A percentile compares a stretch with the other conserved stretches of the same genome.
Evolutionary conservation across 2,113 vertebrate genomes (phyloP).

Genomic region (Mellivora capensis): DNA sequence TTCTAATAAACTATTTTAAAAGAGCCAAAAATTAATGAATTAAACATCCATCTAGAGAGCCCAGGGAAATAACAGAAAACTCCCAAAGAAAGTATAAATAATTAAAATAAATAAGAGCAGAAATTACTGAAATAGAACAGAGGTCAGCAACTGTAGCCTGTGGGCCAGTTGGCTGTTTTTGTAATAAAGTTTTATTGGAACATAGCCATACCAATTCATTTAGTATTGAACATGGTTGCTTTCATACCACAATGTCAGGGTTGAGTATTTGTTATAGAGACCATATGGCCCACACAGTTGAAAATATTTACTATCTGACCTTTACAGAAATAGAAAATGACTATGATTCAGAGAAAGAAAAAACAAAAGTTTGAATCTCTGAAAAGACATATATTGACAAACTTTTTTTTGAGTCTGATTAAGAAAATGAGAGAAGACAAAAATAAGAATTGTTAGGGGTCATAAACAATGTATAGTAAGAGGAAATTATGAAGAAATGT

Average conservation of each 20-base stretch:
- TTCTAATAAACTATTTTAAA: background rate
- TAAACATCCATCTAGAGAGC: background rate
- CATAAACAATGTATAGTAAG: background rate
- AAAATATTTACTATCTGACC: background rate
- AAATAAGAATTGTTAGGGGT: background rate
- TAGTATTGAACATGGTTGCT: background rate
- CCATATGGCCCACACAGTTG: background rate
- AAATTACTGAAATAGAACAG: background rate
- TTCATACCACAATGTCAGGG: background rate
- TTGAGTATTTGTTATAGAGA: background rate
- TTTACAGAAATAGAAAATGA: background rate
- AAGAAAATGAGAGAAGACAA: conserved; percentile 17
- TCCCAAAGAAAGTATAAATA: background rate
- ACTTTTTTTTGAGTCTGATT: background rate
- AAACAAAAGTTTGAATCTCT: background rate
- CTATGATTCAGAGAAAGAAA: background rate
- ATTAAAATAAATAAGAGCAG: background rate
- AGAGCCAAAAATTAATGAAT: background rate
- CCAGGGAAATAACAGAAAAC: background rate
- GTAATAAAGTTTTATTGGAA: conserved; percentile 12
- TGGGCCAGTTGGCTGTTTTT: background rate
- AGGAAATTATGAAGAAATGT: background rate
- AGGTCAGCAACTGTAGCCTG: background rate
- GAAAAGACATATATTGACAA: background rate
- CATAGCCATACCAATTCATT: background rate